Evolutionary conservation across 30 jellyfish, hydroid and myxozoan species (phyloP).

Genomic region (Aurelia sp.): DNA sequence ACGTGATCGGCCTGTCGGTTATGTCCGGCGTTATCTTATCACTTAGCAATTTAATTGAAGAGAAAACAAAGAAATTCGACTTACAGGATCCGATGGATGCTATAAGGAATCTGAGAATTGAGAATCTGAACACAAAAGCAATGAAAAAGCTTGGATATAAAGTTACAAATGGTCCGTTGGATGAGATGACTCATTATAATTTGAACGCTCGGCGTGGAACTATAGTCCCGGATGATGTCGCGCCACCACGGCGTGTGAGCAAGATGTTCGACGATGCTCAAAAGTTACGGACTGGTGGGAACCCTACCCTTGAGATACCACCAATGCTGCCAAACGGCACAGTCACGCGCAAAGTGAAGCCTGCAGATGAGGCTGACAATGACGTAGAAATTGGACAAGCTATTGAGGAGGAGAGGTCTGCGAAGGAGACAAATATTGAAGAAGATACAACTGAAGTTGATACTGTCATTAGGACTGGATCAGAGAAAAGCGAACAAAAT

Average conservation of each 20-base stretch:
- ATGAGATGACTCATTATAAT: slow-evolving; percentile 70
- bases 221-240: slow-evolving; percentile 75
- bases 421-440: neutral
- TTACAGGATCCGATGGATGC: slow-evolving; percentile 94
- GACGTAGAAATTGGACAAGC: slow-evolving; percentile 9
- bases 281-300: slow-evolving; percentile 9
- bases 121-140: slow-evolving; percentile 85
- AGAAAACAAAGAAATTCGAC: slow-evolving; percentile 89
- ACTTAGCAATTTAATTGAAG: slow-evolving; percentile 77
- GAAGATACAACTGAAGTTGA: slow-evolving; percentile 64
- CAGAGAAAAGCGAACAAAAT: neutral
- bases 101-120: slow-evolving; percentile 76
- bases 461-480: slow-evolving; percentile 37
- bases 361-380: slow-evolving; percentile 43
- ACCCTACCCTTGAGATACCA: slow-evolving; percentile 26
- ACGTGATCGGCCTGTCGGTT: slow-evolving; percentile 90
- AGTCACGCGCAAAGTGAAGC: slow-evolving; percentile 25
- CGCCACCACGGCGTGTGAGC: slow-evolving; percentile 61
- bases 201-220: slow-evolving; percentile 87
- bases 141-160: slow-evolving; percentile 88
- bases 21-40: slow-evolving; percentile 93
- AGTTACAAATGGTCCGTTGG: slow-evolving; percentile 76
- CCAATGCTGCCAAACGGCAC: slow-evolving; percentile 74
- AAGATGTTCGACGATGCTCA: slow-evolving; percentile 59
- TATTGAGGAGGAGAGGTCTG: slow-evolving; percentile 31